Evolutionary conservation across 2,888 invertebrate genomes (phyloP), one percentile per base, ranked within the genome.

Genomic region (Athetis lepigone): DNA sequence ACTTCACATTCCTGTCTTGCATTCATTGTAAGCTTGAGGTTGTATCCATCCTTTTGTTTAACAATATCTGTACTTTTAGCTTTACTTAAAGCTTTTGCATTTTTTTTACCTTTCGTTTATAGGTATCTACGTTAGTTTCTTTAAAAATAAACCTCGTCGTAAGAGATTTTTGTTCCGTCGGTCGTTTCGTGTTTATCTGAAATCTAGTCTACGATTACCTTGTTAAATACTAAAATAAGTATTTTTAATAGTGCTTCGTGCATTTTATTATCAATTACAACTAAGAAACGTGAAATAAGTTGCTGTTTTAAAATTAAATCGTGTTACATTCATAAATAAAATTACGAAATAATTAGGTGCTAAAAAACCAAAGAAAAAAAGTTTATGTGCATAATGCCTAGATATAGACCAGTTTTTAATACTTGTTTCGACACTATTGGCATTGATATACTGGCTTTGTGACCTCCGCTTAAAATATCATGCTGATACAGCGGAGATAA

Each of bases 11-110:
- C 62, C 7, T 57, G 56, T 70, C 64, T 75, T 50, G 76, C 49
- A 45, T 70, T 63, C 4, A 40, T 51, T 75, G 47, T 57, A 49
- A 70, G 71, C 75, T 71, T 71, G 52, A 63, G 57, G 63, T 71
- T 63, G 47, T 49, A 16, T 47, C 29, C 50, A 40, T 23, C 9
- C 29, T 63, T 63, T 56, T 42, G 40, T 75, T 62, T 57, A 46
- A 49, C 29, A 25, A 21, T 49, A 55, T 51, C 37, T 57, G 19
- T 62, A 63, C 52, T 75, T 55, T 62, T 61, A 75, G 70, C 63
- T 70, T 69, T 70, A 52, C 25, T 56, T 54, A 42, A 56, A 75
- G 70, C 75, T 57, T 73, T 27, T 49, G 51, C 70, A 29, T 74
- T 47, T 47, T 43, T 47, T 75, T 40, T 18, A 40, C 33, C 37